Conservation (phyloP, 2,113 vertebrate genomes). For the Ciconia boyciana region DNA sequence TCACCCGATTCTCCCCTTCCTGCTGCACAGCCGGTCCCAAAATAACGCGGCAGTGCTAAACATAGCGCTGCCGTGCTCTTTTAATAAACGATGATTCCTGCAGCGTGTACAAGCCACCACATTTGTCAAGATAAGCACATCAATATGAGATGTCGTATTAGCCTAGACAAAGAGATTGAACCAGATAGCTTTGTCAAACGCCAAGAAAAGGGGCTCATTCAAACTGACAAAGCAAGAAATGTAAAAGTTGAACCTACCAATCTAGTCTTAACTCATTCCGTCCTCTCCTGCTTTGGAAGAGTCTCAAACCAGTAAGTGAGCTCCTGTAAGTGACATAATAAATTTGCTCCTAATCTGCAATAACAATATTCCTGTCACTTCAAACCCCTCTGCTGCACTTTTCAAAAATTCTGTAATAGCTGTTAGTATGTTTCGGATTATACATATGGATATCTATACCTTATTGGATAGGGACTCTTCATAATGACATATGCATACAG, state of each 20-base stretch:
- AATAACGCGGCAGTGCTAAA: not conserved
- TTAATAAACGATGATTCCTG: constrained; percentile 33
- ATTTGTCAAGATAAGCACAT: constrained; percentile 57
- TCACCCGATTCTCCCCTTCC: not conserved
- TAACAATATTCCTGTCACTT: not conserved
- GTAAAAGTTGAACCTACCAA: not conserved
- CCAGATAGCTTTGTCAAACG: constrained; percentile 53
- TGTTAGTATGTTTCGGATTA: not conserved
- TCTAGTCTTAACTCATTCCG: not conserved
- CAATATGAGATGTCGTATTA: constrained; percentile 38
- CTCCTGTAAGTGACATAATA: not conserved
- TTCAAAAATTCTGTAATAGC: not conserved
- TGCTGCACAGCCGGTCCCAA: constrained; percentile 1
- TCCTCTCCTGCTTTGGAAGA: not conserved
- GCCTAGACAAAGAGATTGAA: constrained; percentile 41
- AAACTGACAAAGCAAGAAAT: constrained; percentile 60
- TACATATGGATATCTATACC: not conserved
- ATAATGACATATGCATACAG: not conserved
- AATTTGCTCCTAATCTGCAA: constrained; percentile 1
- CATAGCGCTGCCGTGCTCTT: not conserved
- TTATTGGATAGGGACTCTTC: not conserved
- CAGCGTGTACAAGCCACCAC: not conserved
- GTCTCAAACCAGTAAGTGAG: constrained; percentile 15
- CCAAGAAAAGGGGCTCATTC: constrained; percentile 53
- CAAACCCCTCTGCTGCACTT: not conserved